A percentile compares a stretch with the other conserved stretches of the same genome.
Conservation (phyloP, 2,888 invertebrate species). For the Drosophila yooni region DNA sequence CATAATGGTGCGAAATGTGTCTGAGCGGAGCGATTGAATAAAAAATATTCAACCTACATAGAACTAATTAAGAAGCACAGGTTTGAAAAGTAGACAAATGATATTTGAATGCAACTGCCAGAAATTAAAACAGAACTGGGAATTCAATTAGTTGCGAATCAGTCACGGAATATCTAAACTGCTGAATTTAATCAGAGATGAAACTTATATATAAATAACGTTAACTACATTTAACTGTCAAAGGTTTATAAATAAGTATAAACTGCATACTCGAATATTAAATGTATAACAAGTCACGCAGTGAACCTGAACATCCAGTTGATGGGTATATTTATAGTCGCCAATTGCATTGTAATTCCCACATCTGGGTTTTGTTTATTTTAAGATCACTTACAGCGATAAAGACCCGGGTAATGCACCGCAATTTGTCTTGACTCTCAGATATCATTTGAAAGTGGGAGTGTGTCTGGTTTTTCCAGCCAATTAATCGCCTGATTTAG, state of each 20-base stretch:
- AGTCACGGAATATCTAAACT: background rate
- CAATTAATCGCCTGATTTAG: conserved; percentile 61
- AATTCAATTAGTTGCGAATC: background rate
- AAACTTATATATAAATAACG: background rate
- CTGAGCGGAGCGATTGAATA: conserved; percentile 32
- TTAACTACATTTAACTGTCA: background rate
- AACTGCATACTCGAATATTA: background rate
- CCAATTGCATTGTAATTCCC: conserved; percentile 39
- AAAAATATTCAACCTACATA: conserved; percentile 1
- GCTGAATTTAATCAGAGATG: background rate
- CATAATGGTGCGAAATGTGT: conserved; percentile 43
- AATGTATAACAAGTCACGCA: conserved; percentile 24
- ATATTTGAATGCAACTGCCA: background rate
- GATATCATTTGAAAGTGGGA: conserved; percentile 24
- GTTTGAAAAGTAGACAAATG: background rate
- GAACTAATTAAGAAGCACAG: background rate
- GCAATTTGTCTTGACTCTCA: conserved; percentile 27
- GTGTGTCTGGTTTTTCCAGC: conserved; percentile 57
- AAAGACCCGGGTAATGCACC: conserved; percentile 43
- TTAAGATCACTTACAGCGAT: conserved; percentile 44
- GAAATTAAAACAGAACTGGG: background rate
- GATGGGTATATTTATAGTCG: conserved; percentile 17
- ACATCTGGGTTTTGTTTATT: conserved; percentile 32
- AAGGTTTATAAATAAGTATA: background rate
- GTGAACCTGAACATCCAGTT: conserved; percentile 22